These are phyloP conservation scores for Coecobrya sp. DNA, from an alignment of 2,888 invertebrate species.

Conservation along the genomic window DNA sequence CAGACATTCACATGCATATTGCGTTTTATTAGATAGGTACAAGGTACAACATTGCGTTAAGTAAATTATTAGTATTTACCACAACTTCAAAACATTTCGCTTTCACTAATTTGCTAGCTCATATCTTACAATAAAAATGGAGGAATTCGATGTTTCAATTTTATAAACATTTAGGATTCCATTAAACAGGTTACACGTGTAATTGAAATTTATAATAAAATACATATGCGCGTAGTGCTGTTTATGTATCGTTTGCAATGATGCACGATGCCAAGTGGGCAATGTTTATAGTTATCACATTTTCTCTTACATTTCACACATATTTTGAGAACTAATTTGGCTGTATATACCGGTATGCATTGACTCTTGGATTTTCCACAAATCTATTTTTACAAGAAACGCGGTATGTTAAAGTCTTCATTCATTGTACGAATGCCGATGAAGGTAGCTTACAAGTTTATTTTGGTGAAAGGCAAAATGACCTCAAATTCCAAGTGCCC, in stretches of 20 bases:
- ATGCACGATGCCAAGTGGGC: neutral
- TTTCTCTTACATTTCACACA: slow-evolving; percentile 7
- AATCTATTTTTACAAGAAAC: neutral
- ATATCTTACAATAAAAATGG: neutral
- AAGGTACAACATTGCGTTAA: slow-evolving; percentile 15
- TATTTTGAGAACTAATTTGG: neutral
- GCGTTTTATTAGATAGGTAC: slow-evolving; percentile 24
- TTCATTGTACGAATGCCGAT: neutral
- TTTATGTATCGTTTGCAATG: slow-evolving; percentile 24
- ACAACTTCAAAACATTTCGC: slow-evolving; percentile 30
- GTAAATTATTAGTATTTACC: slow-evolving; percentile 42
- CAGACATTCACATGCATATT: neutral
- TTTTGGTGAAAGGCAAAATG: too few species aligned
- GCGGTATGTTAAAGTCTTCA: neutral
- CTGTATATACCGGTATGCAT: too few species aligned
- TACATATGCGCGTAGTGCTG: neutral
- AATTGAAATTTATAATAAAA: slow-evolving; percentile 44
- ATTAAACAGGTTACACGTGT: slow-evolving; percentile 62
- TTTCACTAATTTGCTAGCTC: slow-evolving; percentile 29
- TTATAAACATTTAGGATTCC: slow-evolving; percentile 39
- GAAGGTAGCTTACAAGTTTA: slow-evolving; percentile 18
- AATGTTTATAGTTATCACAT: slow-evolving; percentile 29
- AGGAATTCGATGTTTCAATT: slow-evolving; percentile 47
- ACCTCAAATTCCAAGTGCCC: too few species aligned
- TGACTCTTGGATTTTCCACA: neutral